phyloP scores from a whole-genome alignment of 2,888 invertebrate genomes.

The Argyresthia goedartella region DNA sequence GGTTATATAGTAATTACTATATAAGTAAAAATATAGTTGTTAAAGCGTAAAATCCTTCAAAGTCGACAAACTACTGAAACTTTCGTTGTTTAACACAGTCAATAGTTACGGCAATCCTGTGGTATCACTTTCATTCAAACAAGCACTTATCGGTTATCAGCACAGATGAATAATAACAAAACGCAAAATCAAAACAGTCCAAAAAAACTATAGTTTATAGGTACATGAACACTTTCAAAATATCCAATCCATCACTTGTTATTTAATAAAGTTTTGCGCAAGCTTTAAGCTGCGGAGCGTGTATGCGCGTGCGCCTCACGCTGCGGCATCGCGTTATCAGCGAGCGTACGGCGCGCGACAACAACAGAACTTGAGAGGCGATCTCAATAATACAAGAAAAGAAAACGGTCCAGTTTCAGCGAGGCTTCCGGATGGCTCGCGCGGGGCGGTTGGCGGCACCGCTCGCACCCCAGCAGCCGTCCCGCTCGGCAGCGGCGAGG shows the following conservation, averaged over 20 bases:
- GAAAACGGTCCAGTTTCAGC: slow-evolving; percentile 72
- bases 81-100: too few species aligned
- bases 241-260: slow-evolving; percentile 53
- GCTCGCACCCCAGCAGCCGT: slow-evolving; percentile 37
- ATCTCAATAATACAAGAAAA: slow-evolving; percentile 72
- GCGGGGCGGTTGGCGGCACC: slow-evolving; percentile 44
- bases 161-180: slow-evolving; percentile 19
- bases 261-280: slow-evolving; percentile 36
- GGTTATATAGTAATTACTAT: not conserved
- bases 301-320: slow-evolving; percentile 57
- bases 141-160: slow-evolving; percentile 13
- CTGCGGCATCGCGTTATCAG: slow-evolving; percentile 68
- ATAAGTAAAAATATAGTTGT: too few species aligned
- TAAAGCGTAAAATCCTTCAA: not conserved
- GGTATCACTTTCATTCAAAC: slow-evolving; percentile 42
- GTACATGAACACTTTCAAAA: slow-evolving; percentile 17
- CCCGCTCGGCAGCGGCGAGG: slow-evolving; percentile 63
- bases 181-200: slow-evolving; percentile 15
- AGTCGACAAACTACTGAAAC: not conserved
- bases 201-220: slow-evolving; percentile 28
- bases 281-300: slow-evolving; percentile 53
- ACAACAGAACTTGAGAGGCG: slow-evolving; percentile 69
- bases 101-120: slow-evolving; percentile 8
- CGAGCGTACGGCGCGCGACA: slow-evolving; percentile 64
- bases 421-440: slow-evolving; percentile 68